Percentiles rank a stretch among this genome's conserved stretches.
Evolutionary conservation across 2,797 vertebrate genomes (phyloP).

Genomic region (Enteromius anoplus): DNA sequence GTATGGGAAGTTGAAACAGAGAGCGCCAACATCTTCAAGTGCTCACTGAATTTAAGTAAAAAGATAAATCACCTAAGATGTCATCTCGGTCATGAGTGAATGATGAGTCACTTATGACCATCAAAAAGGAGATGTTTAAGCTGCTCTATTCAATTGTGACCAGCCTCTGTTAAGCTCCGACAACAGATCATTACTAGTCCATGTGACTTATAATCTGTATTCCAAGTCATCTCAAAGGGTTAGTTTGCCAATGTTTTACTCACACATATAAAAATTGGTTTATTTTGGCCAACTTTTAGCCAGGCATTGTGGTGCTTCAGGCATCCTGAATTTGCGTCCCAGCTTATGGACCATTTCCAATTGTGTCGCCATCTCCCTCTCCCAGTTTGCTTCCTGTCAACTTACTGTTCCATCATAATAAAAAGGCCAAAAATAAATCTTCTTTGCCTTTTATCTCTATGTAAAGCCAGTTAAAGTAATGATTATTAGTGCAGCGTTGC

Average conservation of each 20-base stretch:
- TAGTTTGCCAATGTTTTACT: too few species aligned
- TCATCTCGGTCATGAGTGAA: neutral
- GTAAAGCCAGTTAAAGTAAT: neutral
- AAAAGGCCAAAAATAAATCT: neutral
- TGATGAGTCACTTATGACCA: neutral
- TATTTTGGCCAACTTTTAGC: neutral
- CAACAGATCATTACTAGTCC: neutral
- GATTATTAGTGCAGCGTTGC: neutral
- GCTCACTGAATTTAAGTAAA: conserved; percentile 2
- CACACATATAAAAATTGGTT: neutral
- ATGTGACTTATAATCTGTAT: neutral
- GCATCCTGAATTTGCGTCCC: neutral
- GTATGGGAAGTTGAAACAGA: neutral
- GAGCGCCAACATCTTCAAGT: neutral
- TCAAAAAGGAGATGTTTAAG: neutral
- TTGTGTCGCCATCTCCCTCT: neutral
- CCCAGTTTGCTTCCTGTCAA: neutral
- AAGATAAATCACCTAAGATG: neutral
- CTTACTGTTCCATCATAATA: neutral
- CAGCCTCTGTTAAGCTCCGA: neutral
- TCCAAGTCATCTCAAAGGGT: neutral
- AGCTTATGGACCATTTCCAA: neutral
- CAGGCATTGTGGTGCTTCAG: neutral
- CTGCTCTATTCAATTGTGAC: neutral
- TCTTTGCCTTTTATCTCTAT: neutral